Evolutionary conservation across 2,113 vertebrate genomes (phyloP).

Genomic region (Heloderma charlesbogerti): DNA sequence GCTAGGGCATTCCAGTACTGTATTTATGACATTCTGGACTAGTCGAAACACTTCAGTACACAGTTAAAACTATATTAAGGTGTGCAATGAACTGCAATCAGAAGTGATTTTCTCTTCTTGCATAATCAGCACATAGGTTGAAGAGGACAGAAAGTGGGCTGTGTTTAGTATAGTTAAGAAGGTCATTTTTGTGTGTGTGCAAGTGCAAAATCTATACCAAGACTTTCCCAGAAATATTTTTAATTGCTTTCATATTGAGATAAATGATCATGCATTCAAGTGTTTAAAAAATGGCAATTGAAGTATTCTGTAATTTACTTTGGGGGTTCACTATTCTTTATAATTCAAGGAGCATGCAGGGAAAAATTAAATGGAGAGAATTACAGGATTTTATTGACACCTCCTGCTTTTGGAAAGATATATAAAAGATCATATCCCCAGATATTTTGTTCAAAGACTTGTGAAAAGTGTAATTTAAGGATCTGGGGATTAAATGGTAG

Average conservation of each 20-base stretch:
- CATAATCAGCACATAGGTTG: neutral
- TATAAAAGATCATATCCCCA: neutral
- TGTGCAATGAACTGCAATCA: neutral
- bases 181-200: neutral
- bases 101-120: neutral
- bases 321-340: neutral
- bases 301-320: neutral
- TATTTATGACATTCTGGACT: conserved; percentile 35
- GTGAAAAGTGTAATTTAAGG: neutral
- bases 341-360: neutral
- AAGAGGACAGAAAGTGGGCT: neutral
- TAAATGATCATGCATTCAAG: neutral
- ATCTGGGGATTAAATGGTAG: neutral
- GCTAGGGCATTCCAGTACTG: conserved; percentile 12
- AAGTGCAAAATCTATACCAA: neutral
- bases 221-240: neutral
- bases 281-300: neutral
- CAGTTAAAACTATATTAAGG: conserved; percentile 30
- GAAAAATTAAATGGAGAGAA: neutral
- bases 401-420: neutral
- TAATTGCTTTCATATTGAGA: neutral
- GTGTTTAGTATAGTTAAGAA: neutral
- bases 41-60: conserved; percentile 42
- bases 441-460: neutral
- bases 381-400: neutral